Evolutionary conservation across 1,140 invertebrate species (phyloP).

Genomic region (Chymomyza costata): DNA sequence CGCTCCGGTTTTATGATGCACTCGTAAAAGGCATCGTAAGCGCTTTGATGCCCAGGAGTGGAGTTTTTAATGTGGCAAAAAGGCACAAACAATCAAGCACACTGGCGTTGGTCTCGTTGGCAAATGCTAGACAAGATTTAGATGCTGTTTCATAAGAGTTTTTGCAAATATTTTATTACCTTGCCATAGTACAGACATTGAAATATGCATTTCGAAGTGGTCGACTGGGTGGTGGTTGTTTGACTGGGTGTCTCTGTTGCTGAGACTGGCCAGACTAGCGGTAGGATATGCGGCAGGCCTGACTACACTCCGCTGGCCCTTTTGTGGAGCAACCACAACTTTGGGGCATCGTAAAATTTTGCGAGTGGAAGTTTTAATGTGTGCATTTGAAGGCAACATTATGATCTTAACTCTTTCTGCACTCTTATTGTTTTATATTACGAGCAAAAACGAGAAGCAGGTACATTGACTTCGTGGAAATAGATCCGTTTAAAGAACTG

Average conservation of each 20-base stretch:
- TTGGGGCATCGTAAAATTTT: slow-evolving; percentile 36
- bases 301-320: too few species aligned
- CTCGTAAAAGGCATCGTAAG: slow-evolving; percentile 56
- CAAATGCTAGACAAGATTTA: slow-evolving; percentile 62
- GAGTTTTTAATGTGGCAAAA: slow-evolving; percentile 56
- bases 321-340: too few species aligned
- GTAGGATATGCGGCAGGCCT: slow-evolving; percentile 33
- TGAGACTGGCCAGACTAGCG: slow-evolving; percentile 33
- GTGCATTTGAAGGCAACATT: slow-evolving; percentile 2
- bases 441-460: too few species aligned
- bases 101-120: slow-evolving; percentile 1
- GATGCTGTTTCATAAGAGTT: slow-evolving; percentile 24
- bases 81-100: slow-evolving; percentile 54
- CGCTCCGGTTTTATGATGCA: slow-evolving; percentile 64
- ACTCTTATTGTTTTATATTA: too few species aligned
- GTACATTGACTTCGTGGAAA: too few species aligned
- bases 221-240: too few species aligned
- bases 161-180: slow-evolving; percentile 67
- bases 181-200: slow-evolving; percentile 55
- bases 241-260: too few species aligned
- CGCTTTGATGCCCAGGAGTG: slow-evolving; percentile 4
- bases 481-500: too few species aligned
- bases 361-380: slow-evolving; percentile 36
- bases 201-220: slow-evolving; percentile 66
- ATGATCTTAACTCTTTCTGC: too few species aligned